Evolutionary conservation across 2,113 vertebrate genomes (phyloP), one percentile per base, ranked within the genome.

Genomic region (Lepus europaeus): DNA sequence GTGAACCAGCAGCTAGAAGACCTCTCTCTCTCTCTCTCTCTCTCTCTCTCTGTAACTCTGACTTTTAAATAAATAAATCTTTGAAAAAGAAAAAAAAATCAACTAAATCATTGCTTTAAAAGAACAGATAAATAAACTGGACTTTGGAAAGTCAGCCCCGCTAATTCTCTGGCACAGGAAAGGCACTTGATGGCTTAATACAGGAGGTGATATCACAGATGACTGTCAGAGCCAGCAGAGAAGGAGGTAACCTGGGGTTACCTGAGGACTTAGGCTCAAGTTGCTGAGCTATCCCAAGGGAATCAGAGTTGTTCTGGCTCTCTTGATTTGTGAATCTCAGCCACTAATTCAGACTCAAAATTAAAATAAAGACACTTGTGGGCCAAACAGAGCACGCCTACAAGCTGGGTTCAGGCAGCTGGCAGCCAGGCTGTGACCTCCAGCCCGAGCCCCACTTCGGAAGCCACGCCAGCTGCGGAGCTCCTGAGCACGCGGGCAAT

Each of bases 301-400:
- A 90, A 39, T 51, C 31, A 9, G 66, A 56, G 22, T 22, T 84
- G 73, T 69, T 5, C 2, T 69, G 29, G 77, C 56, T 73, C 76
- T 92, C 73, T n/a, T 74, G 19, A 68, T 89, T 64, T 79, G 53
- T 90, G 39, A 31, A 29, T 81, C 93, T 94, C 16, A 84, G 76
- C 70, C n/a, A 89, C 45, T 83, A 63, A 73, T 85, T 68, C 63
- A 77, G 93, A 84, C 89, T 95, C 49, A 56, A 87, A 95, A 85
- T 85, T 85, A 78, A 88, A 90, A 86, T 73, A 39, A 20, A 88
- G 77, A 76, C 80, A 93, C 87, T 83, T 92, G 61, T 89, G 61
- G 69, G 29, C 81, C 70, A 89, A 91, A 83, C 14, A 81, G 66
- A 86, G 74, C n/a, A 80, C 25, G 53, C 64, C 93, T 89, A 83